Evolutionary conservation across 2,113 vertebrate species (phyloP), one percentile per base, ranked within the genome.

Genomic region (Amblyornis subalaris): DNA sequence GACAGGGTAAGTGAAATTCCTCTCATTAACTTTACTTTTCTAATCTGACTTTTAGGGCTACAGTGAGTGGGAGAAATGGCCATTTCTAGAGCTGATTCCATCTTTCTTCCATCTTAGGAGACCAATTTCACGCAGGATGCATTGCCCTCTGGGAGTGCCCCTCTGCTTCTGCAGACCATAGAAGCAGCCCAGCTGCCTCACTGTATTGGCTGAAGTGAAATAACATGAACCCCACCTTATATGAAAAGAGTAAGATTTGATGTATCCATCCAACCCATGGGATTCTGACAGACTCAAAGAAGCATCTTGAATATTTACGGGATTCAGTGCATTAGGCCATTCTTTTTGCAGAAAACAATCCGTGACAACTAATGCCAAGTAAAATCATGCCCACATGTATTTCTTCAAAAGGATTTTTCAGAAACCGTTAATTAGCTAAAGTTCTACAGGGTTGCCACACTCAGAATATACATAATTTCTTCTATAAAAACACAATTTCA

Each of bases 401-500:
- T 74, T 85, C 36, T 79, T 85, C 74, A 69, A 60, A 82, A 75
- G 31, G 36, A 72, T 45, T 85, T 40, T 50, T 85, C n/a, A 53
- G 58, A 82, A 91, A 79, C 18, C 48, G 42, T 57, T 87, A 87
- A 81, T 64, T 86, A 89, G 23, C 17, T 85, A 71, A 67, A 94
- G 12, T 78, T 94, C 40, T 78, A 40, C 38, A 51, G 21, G 64
- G 33, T 91, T 85, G 22, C 36, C 18, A 65, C 25, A 53, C 48
- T 67, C 57, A 61, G 42, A 86, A 86, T 42, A 45, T 19, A 85
- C 31, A 23, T 72, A 78, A 82, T 93, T 91, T 89, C 77, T 72
- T 75, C 48, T 69, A 65, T 72, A 85, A 93, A 94, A 96, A 78
- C 57, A 91, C 36, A 89, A 89, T 87, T 75, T 50, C 16, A 36